Evolutionary conservation across 2,888 invertebrate genomes (phyloP), one percentile per base, ranked within the genome.

Genomic region (Cheilosia urbana): DNA sequence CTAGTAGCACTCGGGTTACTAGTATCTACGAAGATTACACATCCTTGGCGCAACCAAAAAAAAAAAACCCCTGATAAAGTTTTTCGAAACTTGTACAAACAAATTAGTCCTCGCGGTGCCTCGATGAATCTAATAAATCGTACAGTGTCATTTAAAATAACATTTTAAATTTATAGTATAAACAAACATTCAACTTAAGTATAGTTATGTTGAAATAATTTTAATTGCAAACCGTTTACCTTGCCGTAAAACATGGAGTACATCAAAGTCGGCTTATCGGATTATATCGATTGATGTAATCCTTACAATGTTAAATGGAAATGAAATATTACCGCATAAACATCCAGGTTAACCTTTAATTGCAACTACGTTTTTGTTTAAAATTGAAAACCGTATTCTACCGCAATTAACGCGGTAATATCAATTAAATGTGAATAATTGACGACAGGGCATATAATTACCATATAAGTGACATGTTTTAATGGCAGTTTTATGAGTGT

Each of bases 401-500:
- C 66, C 19, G 9, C 34, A 19, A 27, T 19, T 15, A 42, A 9
- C 47, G 17, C 17, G 45, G 19, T n/a, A n/a, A 49, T 3, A 19
- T 17, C 73, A 63, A 63, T 73, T 73, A 63, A 30, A 30, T 4
- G 15, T 17, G 21, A 63, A 51, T 63, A 63, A 55, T 55, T 37
- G 17, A 15, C 73, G n/a, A 63, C 55, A 37, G 21, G 15, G 55
- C 34, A 24, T 45, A 24, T 45, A 51, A 15, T 53, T 53, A 62
- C 42, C 62, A 63, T 34, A 13, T 55, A 45, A 6, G 30, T 55
- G 63, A 24, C 62, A 51, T 19, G 72, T n/a, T 72, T 72, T 62
- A 72, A 60, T 27, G 71, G 60, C 37, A 71, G 49, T 60, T 71
- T 71, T 49, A 58, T 49, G 42, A 19, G 55, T 11, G 42, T 40